phyloP scores from a whole-genome alignment of 1,140 invertebrate species.

The Pogonomyrmex barbatus region DNA sequence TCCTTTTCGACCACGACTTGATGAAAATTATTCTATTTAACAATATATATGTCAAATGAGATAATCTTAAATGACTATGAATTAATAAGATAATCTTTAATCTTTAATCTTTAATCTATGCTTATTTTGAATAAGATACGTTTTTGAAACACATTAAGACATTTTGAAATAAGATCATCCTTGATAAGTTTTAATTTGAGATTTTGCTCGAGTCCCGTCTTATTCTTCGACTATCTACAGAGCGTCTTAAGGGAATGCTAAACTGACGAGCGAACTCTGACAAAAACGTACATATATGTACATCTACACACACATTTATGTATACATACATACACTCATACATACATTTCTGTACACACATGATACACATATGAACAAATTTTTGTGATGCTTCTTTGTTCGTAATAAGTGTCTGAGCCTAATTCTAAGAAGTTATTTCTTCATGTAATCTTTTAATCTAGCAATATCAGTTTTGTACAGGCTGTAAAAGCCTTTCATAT shows the following conservation, averaged over 20 bases:
- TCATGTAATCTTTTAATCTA: too few relatives aligned
- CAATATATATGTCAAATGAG: conserved; percentile 1
- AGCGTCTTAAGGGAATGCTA: not conserved
- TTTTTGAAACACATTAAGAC: conserved; percentile 6
- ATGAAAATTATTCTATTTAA: not conserved
- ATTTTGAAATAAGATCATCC: not conserved
- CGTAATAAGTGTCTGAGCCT: too few relatives aligned
- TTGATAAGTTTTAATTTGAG: not conserved
- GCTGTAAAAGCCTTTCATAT: too few relatives aligned
- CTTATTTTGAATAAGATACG: not conserved
- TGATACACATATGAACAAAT: too few relatives aligned
- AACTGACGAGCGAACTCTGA: too few relatives aligned
- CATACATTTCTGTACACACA: too few relatives aligned
- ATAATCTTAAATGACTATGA: conserved; percentile 1
- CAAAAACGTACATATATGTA: too few relatives aligned
- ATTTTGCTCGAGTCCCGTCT: not conserved
- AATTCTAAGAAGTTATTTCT: too few relatives aligned
- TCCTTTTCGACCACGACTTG: not conserved
- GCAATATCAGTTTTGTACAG: too few relatives aligned
- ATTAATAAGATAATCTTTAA: not conserved
- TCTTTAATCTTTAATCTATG: not conserved
- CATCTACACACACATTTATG: too few relatives aligned
- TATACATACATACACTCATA: too few relatives aligned
- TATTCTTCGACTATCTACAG: conserved; percentile 10
- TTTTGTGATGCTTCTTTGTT: too few relatives aligned